Conservation (phyloP, 2,888 invertebrate genomes). For the Drosophila mimica region DNA sequence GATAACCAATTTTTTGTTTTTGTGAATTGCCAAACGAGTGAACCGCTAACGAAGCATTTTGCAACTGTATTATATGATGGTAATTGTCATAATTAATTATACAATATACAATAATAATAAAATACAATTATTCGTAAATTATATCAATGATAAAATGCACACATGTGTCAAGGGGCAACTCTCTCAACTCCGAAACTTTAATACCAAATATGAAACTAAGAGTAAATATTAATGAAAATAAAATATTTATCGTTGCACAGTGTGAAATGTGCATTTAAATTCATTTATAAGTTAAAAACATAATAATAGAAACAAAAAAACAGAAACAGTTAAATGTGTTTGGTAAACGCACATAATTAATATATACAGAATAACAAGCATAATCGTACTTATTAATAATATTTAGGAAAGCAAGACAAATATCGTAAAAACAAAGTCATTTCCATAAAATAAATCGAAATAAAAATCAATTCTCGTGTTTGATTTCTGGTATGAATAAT, state of each 20-base stretch:
- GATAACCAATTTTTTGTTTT: background rate
- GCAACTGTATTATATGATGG: slow-evolving; percentile 32
- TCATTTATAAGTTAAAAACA: slow-evolving; percentile 28
- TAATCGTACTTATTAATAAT: slow-evolving; percentile 61
- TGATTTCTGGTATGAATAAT: background rate
- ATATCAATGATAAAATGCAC: slow-evolving; percentile 5
- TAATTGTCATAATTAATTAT: slow-evolving; percentile 16
- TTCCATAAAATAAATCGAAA: slow-evolving; percentile 59
- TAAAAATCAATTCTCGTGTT: slow-evolving; percentile 24
- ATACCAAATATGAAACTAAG: slow-evolving; percentile 22
- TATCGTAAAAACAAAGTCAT: slow-evolving; percentile 48
- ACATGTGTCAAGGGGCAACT: slow-evolving; percentile 15
- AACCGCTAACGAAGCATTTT: slow-evolving; percentile 19
- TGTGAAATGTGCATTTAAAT: slow-evolving; percentile 35
- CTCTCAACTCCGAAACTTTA: slow-evolving; percentile 14
- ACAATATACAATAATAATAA: slow-evolving; percentile 23
- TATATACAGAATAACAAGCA: slow-evolving; percentile 53
- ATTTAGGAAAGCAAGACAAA: slow-evolving; percentile 49
- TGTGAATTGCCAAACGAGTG: slow-evolving; percentile 18
- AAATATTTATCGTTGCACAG: slow-evolving; percentile 27
- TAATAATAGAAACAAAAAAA: background rate
- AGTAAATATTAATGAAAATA: slow-evolving; percentile 22
- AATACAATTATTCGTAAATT: slow-evolving; percentile 29
- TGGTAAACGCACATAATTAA: slow-evolving; percentile 21
- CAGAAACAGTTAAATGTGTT: slow-evolving; percentile 25